Evolutionary conservation across 2,797 vertebrate species (phyloP).

Genomic region (Chrosomus eos): DNA sequence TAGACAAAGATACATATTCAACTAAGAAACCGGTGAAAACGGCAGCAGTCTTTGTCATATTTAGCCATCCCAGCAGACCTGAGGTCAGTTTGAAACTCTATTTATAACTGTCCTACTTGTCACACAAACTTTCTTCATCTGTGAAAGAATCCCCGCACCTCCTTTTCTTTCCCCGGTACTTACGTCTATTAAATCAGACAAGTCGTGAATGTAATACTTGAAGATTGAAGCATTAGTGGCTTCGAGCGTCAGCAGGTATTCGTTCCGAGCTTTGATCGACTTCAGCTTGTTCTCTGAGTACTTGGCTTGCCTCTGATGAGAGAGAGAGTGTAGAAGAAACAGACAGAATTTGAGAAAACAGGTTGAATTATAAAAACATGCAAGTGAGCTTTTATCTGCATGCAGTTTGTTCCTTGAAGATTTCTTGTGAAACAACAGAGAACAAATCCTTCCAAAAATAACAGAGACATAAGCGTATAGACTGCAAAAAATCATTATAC

Average conservation of each 20-base stretch:
- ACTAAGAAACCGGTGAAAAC: slow-evolving; percentile 11
- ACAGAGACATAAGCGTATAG: slow-evolving; percentile 16
- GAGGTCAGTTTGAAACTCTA: slow-evolving; percentile 35
- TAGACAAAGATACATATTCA: slow-evolving; percentile 36
- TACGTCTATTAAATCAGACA: slow-evolving; percentile 97
- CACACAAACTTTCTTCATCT: slow-evolving; percentile 34
- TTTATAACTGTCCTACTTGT: slow-evolving; percentile 31
- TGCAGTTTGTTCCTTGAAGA: slow-evolving; percentile 22
- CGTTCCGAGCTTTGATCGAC: slow-evolving; percentile 97
- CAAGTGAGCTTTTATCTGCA: slow-evolving; percentile 60
- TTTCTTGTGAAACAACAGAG: slow-evolving; percentile 51
- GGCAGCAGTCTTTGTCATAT: slow-evolving; percentile 4
- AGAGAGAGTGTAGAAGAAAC: slow-evolving; percentile 11
- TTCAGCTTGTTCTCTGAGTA: slow-evolving; percentile 99
- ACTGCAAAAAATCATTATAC: slow-evolving; percentile 37
- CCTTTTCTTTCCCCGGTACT: slow-evolving; percentile 75
- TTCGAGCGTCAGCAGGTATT: slow-evolving; percentile 97
- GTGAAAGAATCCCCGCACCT: slow-evolving; percentile 11
- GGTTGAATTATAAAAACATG: slow-evolving; percentile 55
- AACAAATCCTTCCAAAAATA: slow-evolving; percentile 55
- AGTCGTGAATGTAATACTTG: slow-evolving; percentile 99
- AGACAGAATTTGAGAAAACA: slow-evolving; percentile 36
- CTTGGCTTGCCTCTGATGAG: slow-evolving; percentile 92
- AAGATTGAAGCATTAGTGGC: slow-evolving; percentile 96
- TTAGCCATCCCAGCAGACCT: slow-evolving; percentile 21